Conservation (phyloP, 2,888 invertebrate genomes). For the Calephelis perditalis region DNA sequence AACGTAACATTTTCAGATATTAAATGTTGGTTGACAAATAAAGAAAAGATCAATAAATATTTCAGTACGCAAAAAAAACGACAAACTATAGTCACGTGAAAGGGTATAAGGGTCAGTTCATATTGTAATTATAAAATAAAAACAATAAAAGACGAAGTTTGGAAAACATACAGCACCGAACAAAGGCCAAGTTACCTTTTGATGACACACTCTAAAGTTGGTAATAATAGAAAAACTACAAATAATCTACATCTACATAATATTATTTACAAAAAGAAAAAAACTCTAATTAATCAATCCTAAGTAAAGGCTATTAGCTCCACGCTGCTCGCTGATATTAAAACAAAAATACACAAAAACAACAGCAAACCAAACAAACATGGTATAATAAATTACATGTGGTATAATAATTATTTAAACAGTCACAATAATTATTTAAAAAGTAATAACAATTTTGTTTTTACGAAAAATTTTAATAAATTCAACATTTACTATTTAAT, state of each 20-base stretch:
- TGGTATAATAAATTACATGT: background rate
- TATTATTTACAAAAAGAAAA: slow-evolving; percentile 33
- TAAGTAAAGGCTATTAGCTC: slow-evolving; percentile 37
- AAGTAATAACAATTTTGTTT: background rate
- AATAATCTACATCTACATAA: slow-evolving; percentile 23
- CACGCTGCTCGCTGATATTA: slow-evolving; percentile 50
- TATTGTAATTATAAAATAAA: too few relatives aligned
- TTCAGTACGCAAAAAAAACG: too few relatives aligned
- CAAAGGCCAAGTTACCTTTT: background rate
- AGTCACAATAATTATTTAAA: background rate
- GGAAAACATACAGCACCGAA: background rate
- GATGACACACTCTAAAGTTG: background rate
- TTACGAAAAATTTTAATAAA: too few relatives aligned
- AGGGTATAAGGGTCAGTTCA: too few relatives aligned
- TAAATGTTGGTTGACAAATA: too few relatives aligned
- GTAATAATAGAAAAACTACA: slow-evolving; percentile 19
- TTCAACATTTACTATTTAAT: too few relatives aligned
- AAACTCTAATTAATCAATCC: slow-evolving; percentile 18
- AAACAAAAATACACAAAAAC: slow-evolving; percentile 48
- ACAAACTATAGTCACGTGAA: too few relatives aligned
- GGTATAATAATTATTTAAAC: too few relatives aligned
- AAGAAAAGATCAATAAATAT: too few relatives aligned
- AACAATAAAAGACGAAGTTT: too few relatives aligned
- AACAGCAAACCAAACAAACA: slow-evolving; percentile 31
- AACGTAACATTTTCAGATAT: too few relatives aligned